Base-by-base conservation (phyloP, 64 coral and sea anemone species). In the Stylophora pistillata region DNA sequence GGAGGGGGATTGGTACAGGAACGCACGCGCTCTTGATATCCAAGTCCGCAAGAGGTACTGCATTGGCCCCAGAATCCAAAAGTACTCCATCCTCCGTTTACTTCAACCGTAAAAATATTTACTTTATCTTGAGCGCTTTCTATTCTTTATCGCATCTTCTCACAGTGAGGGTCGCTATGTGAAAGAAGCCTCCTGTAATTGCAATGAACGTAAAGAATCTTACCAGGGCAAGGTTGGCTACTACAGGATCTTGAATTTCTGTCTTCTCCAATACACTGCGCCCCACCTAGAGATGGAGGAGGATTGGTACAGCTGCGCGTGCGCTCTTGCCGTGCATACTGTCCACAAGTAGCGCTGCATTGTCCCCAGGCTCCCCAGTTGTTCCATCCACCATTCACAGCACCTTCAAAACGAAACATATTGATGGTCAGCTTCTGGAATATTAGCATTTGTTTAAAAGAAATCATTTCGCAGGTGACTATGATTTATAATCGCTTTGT, bases 371-470 rank as follows among this genome's bases (percentile, higher is more conserved):
- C 20, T 14, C 78, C 68, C 74, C 58, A 90, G 10, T 31, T 56
- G 10, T 56, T 91, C 79, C 79, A 85, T 30, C 79, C 82, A 29
- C 89, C 78, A 55, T 83, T 83, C 10, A 83, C 78, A 52, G 82
- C 53, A 28, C 68, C 74, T 77, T 13, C 55, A 77, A 10, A 77
- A 21, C 13, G 13, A 47, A 47, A 47, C 7, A 47, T 47, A 47
- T 7, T 47, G 37, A 47, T 47, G 7, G 37, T 47, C 37, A 47
- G 37, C 37, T 47, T 47, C 7, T 47, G 37, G 7, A 47, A 47
- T 47, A 0, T 47, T 47, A 47, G 37, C 37, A 47, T 7, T 47
- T 47, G 3, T 47, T 3, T 47, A 47, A n/a, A 47, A 47, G 37
- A 47, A 47, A 47, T 47, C 37, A 47, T 47, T 47, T 47, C 37